phyloP scores from a whole-genome alignment of 2,113 vertebrate genomes.

The Cebus imitator region DNA sequence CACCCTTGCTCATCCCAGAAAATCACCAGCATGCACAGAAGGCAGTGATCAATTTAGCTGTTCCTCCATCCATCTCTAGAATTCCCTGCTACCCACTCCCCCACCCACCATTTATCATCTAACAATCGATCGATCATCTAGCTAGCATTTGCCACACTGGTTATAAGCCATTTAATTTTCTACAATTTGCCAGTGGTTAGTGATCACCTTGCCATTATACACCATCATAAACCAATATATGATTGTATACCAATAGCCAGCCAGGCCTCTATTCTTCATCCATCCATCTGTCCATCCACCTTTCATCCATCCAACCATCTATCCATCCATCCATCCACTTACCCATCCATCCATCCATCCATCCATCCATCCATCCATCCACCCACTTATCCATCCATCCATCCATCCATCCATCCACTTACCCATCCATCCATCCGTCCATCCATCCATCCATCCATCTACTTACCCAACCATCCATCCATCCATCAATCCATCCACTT shows the following conservation, averaged over 20 bases:
- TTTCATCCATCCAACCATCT: too few relatives aligned
- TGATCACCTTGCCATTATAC: background rate
- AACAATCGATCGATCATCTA: background rate
- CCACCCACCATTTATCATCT: background rate
- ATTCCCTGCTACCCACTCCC: background rate
- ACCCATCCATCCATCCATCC: too few relatives aligned
- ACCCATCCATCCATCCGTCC: too few relatives aligned
- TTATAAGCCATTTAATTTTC: too few relatives aligned
- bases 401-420: background rate
- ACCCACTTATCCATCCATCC: fast-evolving
- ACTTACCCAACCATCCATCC: fast-evolving
- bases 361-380: too few relatives aligned
- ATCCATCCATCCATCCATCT: too few relatives aligned
- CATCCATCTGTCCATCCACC: background rate
- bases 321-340: too few relatives aligned
- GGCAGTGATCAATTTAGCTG: background rate
- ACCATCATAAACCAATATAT: background rate
- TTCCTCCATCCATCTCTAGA: background rate
- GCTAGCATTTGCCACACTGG: background rate
- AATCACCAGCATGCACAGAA: background rate
- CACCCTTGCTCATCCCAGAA: background rate
- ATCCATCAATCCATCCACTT: fast-evolving
- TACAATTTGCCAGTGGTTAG: background rate
- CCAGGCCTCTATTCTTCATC: background rate
- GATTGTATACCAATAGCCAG: background rate